A percentile compares a stretch with the other conserved stretches of the same genome.
Evolutionary conservation across 2,888 invertebrate species (phyloP).

Genomic region (Agrilus cyanescens): DNA sequence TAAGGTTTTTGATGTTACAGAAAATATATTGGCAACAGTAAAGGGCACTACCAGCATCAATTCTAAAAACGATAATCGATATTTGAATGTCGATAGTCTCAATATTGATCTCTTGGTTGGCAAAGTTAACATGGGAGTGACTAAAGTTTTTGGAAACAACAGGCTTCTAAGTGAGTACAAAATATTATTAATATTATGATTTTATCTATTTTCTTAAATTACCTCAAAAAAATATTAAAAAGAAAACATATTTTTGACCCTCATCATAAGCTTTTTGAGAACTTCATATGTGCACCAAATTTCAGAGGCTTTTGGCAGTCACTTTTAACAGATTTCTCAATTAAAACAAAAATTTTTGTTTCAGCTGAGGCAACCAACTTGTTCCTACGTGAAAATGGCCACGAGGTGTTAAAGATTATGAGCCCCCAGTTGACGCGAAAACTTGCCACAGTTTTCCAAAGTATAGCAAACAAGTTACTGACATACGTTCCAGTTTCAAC

Average conservation of each 20-base stretch:
- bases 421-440: conserved; percentile 54
- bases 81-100: conserved; percentile 49
- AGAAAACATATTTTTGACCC: too few relatives aligned
- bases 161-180: conserved; percentile 51
- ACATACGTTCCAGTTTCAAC: conserved; percentile 50
- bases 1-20: conserved; percentile 26
- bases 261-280: too few relatives aligned
- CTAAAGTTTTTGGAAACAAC: conserved; percentile 56
- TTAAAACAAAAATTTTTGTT: too few relatives aligned
- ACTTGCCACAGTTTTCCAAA: conserved; percentile 48
- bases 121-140: conserved; percentile 50
- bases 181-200: not conserved
- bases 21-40: conserved; percentile 46
- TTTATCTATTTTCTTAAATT: not conserved
- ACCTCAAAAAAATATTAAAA: not conserved
- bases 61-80: conserved; percentile 36
- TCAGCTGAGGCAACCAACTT: conserved; percentile 60
- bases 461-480: conserved; percentile 53
- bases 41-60: conserved; percentile 44
- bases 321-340: not conserved
- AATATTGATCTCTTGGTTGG: conserved; percentile 49
- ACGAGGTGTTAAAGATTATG: conserved; percentile 57
- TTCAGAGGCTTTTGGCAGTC: not conserved
- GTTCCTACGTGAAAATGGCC: conserved; percentile 56
- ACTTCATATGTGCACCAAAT: not conserved